Conservation (phyloP, 2,797 vertebrate species). For the Lacerta viridis region DNA sequence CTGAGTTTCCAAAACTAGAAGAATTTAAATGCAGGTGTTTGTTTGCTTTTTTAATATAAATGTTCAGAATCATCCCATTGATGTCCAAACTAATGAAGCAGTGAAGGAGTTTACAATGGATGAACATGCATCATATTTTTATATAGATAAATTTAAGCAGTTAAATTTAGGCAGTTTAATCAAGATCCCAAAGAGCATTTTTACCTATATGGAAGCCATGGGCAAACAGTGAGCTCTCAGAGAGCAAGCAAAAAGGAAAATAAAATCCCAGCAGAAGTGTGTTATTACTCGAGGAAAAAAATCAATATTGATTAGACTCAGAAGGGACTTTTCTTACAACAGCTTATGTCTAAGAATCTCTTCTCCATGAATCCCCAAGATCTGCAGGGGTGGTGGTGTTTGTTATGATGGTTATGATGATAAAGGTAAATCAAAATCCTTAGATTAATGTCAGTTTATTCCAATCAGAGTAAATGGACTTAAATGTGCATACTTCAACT, state of each 20-base stretch:
- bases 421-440: neutral
- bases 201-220: neutral
- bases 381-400: neutral
- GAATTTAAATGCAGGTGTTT: neutral
- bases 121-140: neutral
- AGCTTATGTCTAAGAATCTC: neutral
- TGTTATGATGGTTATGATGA: neutral
- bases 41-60: too few species aligned
- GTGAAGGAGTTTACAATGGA: neutral
- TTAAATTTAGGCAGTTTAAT: neutral
- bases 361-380: constrained; percentile 25
- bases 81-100: neutral
- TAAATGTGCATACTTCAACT: neutral
- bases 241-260: neutral
- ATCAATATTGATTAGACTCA: neutral
- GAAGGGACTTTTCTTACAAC: neutral
- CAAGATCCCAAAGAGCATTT: neutral
- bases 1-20: neutral
- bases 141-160: constrained; percentile 1
- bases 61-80: neutral
- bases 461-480: neutral
- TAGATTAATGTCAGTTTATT: neutral
- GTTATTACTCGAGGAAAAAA: neutral
- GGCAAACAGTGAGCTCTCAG: neutral
- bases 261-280: neutral